Evolutionary conservation across 2,888 invertebrate species (phyloP).

Genomic region (Archaeoteleia sp.): DNA sequence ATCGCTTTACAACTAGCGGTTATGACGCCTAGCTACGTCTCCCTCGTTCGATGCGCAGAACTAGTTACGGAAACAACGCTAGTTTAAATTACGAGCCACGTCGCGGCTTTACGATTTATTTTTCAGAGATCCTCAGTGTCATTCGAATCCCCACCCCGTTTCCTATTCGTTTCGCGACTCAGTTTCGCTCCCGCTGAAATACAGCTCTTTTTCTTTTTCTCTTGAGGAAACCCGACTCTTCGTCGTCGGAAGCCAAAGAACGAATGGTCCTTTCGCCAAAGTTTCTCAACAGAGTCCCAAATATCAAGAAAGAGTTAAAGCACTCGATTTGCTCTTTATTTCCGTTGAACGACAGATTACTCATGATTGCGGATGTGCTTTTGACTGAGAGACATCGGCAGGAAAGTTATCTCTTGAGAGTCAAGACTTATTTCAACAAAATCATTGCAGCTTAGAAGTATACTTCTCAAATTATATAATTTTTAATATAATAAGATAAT

Average conservation of each 20-base stretch:
- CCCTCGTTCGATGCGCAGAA: slow-evolving; percentile 58
- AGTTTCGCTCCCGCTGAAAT: slow-evolving; percentile 4
- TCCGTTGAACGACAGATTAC: slow-evolving; percentile 42
- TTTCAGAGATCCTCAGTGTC: slow-evolving; percentile 56
- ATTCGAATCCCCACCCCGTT: slow-evolving; percentile 1
- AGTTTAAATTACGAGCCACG: slow-evolving; percentile 72
- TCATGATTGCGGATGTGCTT: slow-evolving; percentile 34
- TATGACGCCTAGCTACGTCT: slow-evolving; percentile 61
- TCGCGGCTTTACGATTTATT: slow-evolving; percentile 69
- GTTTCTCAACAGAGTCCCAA: slow-evolving; percentile 38
- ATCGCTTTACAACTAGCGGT: slow-evolving; percentile 73
- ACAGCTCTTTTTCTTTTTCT: slow-evolving; percentile 28
- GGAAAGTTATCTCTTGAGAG: slow-evolving; percentile 33
- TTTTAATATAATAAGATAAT: too few species aligned
- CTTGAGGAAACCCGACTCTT: slow-evolving; percentile 38
- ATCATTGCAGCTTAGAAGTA: neutral
- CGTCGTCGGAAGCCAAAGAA: slow-evolving; percentile 40
- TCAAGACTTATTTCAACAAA: slow-evolving; percentile 1
- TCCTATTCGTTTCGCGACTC: slow-evolving; percentile 15
- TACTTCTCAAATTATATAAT: neutral
- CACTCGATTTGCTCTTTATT: slow-evolving; percentile 41
- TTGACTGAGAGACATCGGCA: slow-evolving; percentile 24
- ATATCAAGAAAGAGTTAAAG: slow-evolving; percentile 42
- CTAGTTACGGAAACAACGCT: slow-evolving; percentile 74
- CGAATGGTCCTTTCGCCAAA: slow-evolving; percentile 31